Evolutionary conservation across 2,888 invertebrate species (phyloP).

Genomic region (Brachycybe producta): DNA sequence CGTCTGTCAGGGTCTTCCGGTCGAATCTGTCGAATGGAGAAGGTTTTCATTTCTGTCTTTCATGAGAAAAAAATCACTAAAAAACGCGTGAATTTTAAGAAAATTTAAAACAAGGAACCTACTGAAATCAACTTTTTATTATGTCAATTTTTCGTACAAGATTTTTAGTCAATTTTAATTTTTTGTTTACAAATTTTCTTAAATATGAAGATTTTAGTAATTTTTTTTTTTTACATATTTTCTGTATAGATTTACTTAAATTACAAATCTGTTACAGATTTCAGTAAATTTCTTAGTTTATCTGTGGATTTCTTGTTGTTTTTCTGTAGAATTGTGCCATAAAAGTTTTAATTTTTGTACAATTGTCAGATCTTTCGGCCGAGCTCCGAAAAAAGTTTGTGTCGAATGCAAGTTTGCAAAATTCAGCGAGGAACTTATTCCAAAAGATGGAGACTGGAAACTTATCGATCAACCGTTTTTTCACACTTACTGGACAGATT

Average conservation of each 20-base stretch:
- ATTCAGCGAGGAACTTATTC: conserved; percentile 44
- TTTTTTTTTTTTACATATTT: too few relatives aligned
- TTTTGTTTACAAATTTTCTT: too few relatives aligned
- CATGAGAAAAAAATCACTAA: neutral
- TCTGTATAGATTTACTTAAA: too few relatives aligned
- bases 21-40: conserved; percentile 83
- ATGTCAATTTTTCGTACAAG: too few relatives aligned
- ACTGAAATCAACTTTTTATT: too few relatives aligned
- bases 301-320: too few relatives aligned
- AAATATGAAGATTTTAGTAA: too few relatives aligned
- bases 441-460: conserved; percentile 53
- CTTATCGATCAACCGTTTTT: conserved; percentile 78
- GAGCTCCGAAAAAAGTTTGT: conserved; percentile 69
- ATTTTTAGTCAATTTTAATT: too few relatives aligned
- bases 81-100: neutral
- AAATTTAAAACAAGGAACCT: neutral
- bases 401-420: conserved; percentile 53
- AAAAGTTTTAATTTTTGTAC: too few relatives aligned
- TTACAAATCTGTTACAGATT: too few relatives aligned
- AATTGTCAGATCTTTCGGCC: conserved; percentile 64
- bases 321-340: too few relatives aligned
- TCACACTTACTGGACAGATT: conserved; percentile 90
- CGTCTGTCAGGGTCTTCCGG: conserved; percentile 63
- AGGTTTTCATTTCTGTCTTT: conserved; percentile 35
- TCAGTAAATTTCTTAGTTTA: too few relatives aligned